Percentiles rank a stretch among this genome's conserved stretches.
phyloP scores from a whole-genome alignment of 2,888 invertebrate species.

The Ichneumoninae sp. region DNA sequence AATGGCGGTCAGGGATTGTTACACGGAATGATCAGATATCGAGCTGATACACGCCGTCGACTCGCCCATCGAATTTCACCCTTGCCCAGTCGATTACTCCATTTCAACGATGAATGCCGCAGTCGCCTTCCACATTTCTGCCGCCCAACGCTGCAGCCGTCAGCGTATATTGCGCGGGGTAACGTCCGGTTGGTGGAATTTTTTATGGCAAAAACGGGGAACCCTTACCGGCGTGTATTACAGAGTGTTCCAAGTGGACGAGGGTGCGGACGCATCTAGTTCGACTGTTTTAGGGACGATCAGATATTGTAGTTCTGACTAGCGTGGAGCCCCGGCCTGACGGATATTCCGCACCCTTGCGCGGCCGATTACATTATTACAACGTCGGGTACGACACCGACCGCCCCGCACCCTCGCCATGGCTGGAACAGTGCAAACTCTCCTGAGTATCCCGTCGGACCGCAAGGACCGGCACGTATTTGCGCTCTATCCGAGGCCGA shows the following conservation, averaged over 20 bases:
- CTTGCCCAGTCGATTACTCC: constrained; percentile 66
- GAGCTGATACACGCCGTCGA: constrained; percentile 53
- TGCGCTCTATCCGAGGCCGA: constrained; percentile 32
- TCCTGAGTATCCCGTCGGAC: constrained; percentile 17
- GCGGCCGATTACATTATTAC: constrained; percentile 63
- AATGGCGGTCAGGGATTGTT: constrained; percentile 16
- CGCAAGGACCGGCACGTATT: constrained; percentile 5
- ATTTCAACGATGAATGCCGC: constrained; percentile 64
- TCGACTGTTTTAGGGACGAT: constrained; percentile 61
- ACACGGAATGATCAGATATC: constrained; percentile 59
- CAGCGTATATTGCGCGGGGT: constrained; percentile 3
- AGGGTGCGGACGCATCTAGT: constrained; percentile 62
- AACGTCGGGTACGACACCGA: constrained; percentile 44
- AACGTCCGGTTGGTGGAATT: not conserved
- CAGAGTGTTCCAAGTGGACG: constrained; percentile 19
- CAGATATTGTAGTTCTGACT: constrained; percentile 55
- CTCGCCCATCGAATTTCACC: constrained; percentile 59
- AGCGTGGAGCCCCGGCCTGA: constrained; percentile 13
- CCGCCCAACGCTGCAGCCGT: not conserved
- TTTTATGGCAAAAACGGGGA: constrained; percentile 25
- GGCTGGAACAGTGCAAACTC: constrained; percentile 24
- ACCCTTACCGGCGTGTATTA: constrained; percentile 12
- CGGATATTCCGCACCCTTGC: constrained; percentile 50
- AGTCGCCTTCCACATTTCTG: constrained; percentile 30
- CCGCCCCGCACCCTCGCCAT: constrained; percentile 22